Evolutionary conservation across 2,797 vertebrate genomes (phyloP).

Genomic region (Silurus lanzhouensis): DNA sequence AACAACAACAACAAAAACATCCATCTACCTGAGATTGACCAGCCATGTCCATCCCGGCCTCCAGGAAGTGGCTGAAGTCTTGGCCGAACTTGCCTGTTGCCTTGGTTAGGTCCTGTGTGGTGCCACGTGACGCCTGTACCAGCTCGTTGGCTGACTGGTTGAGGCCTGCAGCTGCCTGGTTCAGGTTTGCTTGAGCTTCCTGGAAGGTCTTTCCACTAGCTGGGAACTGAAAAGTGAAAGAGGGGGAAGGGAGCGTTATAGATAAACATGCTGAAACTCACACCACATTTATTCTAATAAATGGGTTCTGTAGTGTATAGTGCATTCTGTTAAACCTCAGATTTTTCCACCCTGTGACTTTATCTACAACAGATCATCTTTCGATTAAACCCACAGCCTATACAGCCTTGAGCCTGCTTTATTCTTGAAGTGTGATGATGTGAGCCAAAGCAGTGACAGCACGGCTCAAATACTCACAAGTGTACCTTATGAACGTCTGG

Average conservation of each 20-base stretch:
- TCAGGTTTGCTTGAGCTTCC: slow-evolving; percentile 89
- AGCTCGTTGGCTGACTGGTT: slow-evolving; percentile 96
- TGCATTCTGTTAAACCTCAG: not conserved
- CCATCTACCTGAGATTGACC: slow-evolving; percentile 86
- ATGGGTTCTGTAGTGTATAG: not conserved
- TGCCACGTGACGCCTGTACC: slow-evolving; percentile 90
- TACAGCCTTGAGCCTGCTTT: not conserved
- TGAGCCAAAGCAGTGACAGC: not conserved
- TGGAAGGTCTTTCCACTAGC: slow-evolving; percentile 91
- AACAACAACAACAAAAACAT: not conserved
- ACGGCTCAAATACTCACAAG: not conserved
- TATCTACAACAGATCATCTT: not conserved
- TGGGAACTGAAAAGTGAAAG: slow-evolving; percentile 80
- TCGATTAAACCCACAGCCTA: not conserved
- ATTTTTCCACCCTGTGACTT: not conserved
- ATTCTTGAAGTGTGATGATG: not conserved
- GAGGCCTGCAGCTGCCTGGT: slow-evolving; percentile 86
- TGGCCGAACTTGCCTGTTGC: slow-evolving; percentile 93
- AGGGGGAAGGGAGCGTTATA: not conserved
- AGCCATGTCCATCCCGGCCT: slow-evolving; percentile 96
- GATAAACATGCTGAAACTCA: not conserved
- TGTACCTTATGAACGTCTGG: not conserved
- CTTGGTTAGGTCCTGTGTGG: slow-evolving; percentile 88
- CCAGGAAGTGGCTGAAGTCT: slow-evolving; percentile 92
- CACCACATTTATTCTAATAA: not conserved